Percentiles rank a stretch among this genome's conserved stretches.
Evolutionary conservation across 2,797 vertebrate genomes (phyloP).

Genomic region (Oreochromis grahami): DNA sequence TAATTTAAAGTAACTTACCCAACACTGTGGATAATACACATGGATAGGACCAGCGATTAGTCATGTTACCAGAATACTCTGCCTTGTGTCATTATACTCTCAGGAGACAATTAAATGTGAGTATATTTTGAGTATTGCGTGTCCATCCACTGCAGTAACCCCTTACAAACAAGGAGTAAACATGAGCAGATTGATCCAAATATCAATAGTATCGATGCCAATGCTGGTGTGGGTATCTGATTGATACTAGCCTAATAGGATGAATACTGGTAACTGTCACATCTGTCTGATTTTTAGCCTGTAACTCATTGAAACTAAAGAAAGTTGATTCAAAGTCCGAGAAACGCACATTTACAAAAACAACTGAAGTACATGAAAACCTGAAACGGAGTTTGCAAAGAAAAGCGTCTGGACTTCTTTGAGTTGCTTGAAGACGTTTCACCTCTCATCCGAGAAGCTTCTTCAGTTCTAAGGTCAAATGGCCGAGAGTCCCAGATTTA

Average conservation of each 20-base stretch:
- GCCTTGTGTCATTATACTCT: background rate
- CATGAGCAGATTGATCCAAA: background rate
- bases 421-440: too few species aligned
- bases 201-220: background rate
- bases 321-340: background rate
- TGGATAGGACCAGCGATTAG: background rate
- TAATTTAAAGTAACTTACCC: too few species aligned
- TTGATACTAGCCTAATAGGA: background rate
- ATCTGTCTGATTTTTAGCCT: background rate
- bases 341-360: accelerated
- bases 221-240: background rate
- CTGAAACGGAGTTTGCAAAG: too few species aligned
- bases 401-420: too few species aligned
- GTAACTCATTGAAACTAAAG: background rate
- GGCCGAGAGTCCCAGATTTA: too few species aligned
- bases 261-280: background rate
- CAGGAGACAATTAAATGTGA: background rate
- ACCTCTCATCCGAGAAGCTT: too few species aligned
- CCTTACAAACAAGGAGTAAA: background rate
- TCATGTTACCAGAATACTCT: background rate
- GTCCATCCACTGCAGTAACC: background rate
- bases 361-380: background rate
- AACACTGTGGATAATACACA: background rate
- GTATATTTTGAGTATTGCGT: background rate
- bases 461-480: too few species aligned